Evolutionary conservation across 2,797 vertebrate species (phyloP).

Genomic region (Bradypodion pumilum): DNA sequence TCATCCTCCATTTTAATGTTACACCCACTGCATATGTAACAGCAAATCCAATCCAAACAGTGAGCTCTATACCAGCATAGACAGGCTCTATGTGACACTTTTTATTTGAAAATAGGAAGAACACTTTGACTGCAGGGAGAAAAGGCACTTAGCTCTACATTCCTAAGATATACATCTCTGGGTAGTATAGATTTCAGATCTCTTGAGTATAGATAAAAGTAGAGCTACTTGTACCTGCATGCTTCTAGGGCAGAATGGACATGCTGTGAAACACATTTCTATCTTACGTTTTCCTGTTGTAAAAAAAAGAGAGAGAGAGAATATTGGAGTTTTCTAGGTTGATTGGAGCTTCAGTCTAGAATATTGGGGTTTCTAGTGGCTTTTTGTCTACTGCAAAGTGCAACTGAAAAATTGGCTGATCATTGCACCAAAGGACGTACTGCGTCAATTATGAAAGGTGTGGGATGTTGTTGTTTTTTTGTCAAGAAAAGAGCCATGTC

Average conservation of each 20-base stretch:
- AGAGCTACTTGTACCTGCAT: constrained; percentile 37
- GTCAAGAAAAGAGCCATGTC: constrained; percentile 17
- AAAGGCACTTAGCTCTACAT: constrained; percentile 20
- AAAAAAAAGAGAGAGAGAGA: constrained; percentile 10
- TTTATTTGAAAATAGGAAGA: not conserved
- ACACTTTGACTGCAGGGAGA: not conserved
- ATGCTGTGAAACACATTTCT: constrained; percentile 14
- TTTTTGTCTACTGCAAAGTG: constrained; percentile 43
- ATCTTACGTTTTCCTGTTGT: constrained; percentile 25
- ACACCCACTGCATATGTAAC: too few species aligned
- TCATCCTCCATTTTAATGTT: too few species aligned
- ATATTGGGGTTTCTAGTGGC: not conserved
- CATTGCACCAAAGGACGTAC: constrained; percentile 6
- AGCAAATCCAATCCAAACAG: too few species aligned
- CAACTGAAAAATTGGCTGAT: constrained; percentile 47
- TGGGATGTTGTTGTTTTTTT: constrained; percentile 39
- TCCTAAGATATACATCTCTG: constrained; percentile 33
- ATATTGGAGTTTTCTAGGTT: constrained; percentile 38
- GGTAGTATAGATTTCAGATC: constrained; percentile 37
- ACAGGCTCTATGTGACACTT: not conserved
- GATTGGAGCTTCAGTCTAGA: not conserved
- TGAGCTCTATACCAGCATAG: too few species aligned
- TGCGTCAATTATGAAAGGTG: constrained; percentile 38
- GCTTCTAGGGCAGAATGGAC: not conserved
- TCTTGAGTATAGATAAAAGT: constrained; percentile 36